Base-by-base conservation (phyloP, 2,113 vertebrate genomes). In the Scomber japonicus region DNA sequence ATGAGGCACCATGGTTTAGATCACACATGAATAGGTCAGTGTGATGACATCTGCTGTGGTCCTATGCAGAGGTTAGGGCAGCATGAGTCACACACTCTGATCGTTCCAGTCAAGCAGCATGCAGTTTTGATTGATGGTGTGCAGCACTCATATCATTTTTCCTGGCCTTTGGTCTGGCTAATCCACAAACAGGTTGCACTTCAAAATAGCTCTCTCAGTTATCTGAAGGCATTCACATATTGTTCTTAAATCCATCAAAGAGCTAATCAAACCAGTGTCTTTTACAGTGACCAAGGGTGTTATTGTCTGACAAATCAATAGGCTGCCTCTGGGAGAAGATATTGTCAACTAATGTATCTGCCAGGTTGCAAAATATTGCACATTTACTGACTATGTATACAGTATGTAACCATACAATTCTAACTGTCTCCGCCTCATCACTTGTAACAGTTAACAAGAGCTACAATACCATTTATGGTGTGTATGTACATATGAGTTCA, bases 1-100 rank as follows among this genome's bases (percentile, higher is more conserved):
- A 84, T 71, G 71, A 80, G 80, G 51, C 16, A 9, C 48, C 21
- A 64, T 30, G 71, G 67, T 82, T 75, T 55, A 59, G 45, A 88
- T 81, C 61, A 75, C 75, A 80, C 74, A 75, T 82, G 64, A 86
- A 88, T 78, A 82, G 79, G 71, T 76, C 81, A 55, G 66, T 54
- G 71, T 71, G 65, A 84, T 88, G 86, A 86, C 64, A 61, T 76
- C 11, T 16, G 4, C 55, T 55, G 15, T 49, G 48, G 54, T 11
- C 51, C 14, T 45, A 63, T 12, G 35, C 69, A 75, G 71, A 68
- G 80, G 69, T 76, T 49, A 82, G 59, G 62, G 44, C 60, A 72
- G 62, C n/a, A 17, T 30, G 50, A 60, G 53, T 31, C n/a, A 62
- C 21, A 62, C 19, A 11, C 69, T 57, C 35, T 55, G 71, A 84